phyloP scores from a whole-genome alignment of 2,797 vertebrate genomes.

The Cyclura pinguis region DNA sequence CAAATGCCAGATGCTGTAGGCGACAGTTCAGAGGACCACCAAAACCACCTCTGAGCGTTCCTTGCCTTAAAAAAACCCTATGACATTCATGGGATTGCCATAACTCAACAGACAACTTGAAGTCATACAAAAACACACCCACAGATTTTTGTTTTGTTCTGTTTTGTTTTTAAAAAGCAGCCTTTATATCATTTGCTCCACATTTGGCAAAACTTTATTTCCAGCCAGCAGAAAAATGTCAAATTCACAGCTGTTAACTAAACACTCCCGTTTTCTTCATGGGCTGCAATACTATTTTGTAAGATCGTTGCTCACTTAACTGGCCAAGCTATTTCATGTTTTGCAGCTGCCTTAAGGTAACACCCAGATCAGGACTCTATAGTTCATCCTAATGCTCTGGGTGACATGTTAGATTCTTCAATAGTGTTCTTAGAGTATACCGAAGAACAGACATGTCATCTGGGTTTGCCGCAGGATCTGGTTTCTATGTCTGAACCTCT shows the following conservation, averaged over 20 bases:
- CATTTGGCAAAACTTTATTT: background rate
- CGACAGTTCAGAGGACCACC: too few species aligned
- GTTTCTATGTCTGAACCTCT: background rate
- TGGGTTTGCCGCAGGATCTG: background rate
- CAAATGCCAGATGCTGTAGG: too few species aligned
- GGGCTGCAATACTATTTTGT: background rate
- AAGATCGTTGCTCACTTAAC: background rate
- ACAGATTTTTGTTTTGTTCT: too few species aligned
- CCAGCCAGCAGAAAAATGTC: background rate
- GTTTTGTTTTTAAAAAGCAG: too few species aligned
- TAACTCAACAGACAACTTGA: too few species aligned
- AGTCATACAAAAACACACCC: too few species aligned
- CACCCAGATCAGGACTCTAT: slow-evolving; percentile 12
- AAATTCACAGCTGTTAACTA: background rate
- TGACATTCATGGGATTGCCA: too few species aligned
- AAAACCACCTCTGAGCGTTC: too few species aligned
- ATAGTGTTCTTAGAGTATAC: background rate
- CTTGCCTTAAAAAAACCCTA: too few species aligned
- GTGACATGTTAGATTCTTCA: background rate
- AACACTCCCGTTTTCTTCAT: background rate
- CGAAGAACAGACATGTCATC: background rate
- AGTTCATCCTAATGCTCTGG: background rate
- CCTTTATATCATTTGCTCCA: background rate
- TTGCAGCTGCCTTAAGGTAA: background rate
- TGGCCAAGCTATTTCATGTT: background rate